Evolutionary conservation across 1,140 invertebrate species (phyloP), one percentile per base, ranked within the genome.

Genomic region (Telenomus remus): DNA sequence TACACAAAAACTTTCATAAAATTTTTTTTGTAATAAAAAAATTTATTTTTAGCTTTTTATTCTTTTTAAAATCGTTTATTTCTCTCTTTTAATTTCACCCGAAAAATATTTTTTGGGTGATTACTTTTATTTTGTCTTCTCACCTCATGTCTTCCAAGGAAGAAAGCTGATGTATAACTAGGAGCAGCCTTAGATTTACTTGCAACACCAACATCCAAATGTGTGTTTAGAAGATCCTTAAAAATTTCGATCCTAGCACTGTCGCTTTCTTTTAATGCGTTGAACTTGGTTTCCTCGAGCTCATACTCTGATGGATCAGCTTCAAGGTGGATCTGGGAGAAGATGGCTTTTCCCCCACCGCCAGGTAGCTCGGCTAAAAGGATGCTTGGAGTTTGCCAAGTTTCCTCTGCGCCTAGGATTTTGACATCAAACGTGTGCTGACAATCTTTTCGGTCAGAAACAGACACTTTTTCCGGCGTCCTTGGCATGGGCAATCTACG

Each of bases 381-480:
- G 48, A 96, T 89, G 68, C 94, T 94, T 0, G 94, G 94, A 3
- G 94, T 95, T 35, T 95, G 92, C 93, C 94, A 95, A 0, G 94
- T 95, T 82, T 95, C 94, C 80, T 96, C 95, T 0, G 91, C 92
- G 0, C 94, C 95, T 33, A 96, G 83, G 11, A 95, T 91, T 81
- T 93, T 91, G 0, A 96, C 91, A 46, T 93, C 89, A 49, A 96
- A 86, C 35, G 91, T 91, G 78, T 95, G 92, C 10, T 86, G 87
- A 34, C 92, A 91, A 0, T 93, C 92, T 15, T 89, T 88, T 61
- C 92, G 90, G 81, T 94, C 92, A 37, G 84, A 83, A n/a, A 93
- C 85, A 73, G 89, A 91, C 11, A 91, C 87, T 5, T 88, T 87
- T 0, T 86, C 87, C 2, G 89, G 92, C 70, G 80, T 91, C 84